Base-by-base conservation (phyloP, 2,797 vertebrate genomes). In the Decapterus maruadsi region DNA sequence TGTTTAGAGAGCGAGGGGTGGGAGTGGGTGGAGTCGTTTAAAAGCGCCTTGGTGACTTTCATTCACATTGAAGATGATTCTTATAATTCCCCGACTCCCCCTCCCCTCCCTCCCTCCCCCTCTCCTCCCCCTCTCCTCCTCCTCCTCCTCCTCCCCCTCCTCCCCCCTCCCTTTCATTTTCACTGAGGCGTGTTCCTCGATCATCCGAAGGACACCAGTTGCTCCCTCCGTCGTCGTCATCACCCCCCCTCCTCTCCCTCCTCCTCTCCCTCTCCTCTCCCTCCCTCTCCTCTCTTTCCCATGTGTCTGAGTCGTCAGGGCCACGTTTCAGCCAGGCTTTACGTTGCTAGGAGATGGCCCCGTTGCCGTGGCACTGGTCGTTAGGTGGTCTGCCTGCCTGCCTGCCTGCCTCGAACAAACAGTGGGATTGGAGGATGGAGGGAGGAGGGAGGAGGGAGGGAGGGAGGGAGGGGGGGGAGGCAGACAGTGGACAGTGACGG, bases 321-420 rank as follows among this genome's bases (percentile, higher is more conserved):
- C 92, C 90, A 93, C 87, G 86, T 90, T 88, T 93, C 76, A 90
- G 89, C 87, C 80, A 56, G 93, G 91, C 87, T 94, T 93, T 88
- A 88, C 75, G 95, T 96, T 96, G 95, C 95, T 95, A 96, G 92
- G 95, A 94, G 95, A 96, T 95, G 94, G 90, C 86, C 93, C 91
- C 90, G 94, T 95, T 95, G 94, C 95, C 83, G 90, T 95, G 94
- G 94, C 77, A 81, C 63, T 90, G 82, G 95, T 95, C 87, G 94
- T 92, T 95, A 92, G 95, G 94, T 93, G 94, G 92, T 92, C 92
- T 93, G 89, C 90, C 83, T 87, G 86, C 89, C 75, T 87, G 86
- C 89, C 75, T 26, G 26, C 26, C 26, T 26, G 26, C 26, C 26
- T 26, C 42, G 72, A 79, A 61, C 58, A 75, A 73, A 81, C 45